Evolutionary conservation across 2,888 invertebrate species (phyloP), one percentile per base, ranked within the genome.

Genomic region (Hirtodrosophila trivittata): DNA sequence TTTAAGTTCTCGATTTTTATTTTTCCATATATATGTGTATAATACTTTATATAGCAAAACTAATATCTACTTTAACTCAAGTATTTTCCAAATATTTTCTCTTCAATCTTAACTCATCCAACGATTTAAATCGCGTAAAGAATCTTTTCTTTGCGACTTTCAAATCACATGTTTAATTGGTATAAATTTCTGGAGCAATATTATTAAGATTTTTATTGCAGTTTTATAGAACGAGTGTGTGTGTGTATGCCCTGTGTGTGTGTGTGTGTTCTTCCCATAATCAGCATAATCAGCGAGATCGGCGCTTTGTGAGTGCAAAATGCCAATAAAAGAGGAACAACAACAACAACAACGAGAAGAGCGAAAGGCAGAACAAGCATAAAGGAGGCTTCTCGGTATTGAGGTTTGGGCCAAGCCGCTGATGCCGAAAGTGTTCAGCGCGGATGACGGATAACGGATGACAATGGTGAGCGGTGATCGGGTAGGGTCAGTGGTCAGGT

Each of bases 201-300:
- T n/a, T 5, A 21, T 21, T 21, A 21, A 21, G 3, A 21, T 21
- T 5, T 21, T 21, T 21, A 21, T 21, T 28, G 28, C 28, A 28
- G 28, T 28, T 9, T 28, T 35, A 12, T 16, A 6, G 7, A 10
- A 7, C 9, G 2, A 9, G 1, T 37, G 12, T 26, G n/a, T 25
- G n/a, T 35, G 6, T 32, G 13, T 21, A 14, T 37, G 10, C 12
- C 5, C 32, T 35, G n/a, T 38, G 12, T 33, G 32, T 21, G 35
- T 14, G 37, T 75, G 62, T 70, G 57, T 74, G 70, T 75, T 70
- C 35, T 70, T 71, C 54, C 70, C 75, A 71, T 71, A 71, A 71
- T 71, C 70, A 83, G 59, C 87, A 83, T 82, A 82, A 82, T 82
- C 80, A 87, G 83, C 69, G 65, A 75, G 83, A 87, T 87, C 86